Percentiles rank a stretch among this genome's conserved stretches.
These are phyloP conservation scores for Amblyteles armatorius DNA, from an alignment of 2,888 invertebrate species.

Conservation along the genomic window DNA sequence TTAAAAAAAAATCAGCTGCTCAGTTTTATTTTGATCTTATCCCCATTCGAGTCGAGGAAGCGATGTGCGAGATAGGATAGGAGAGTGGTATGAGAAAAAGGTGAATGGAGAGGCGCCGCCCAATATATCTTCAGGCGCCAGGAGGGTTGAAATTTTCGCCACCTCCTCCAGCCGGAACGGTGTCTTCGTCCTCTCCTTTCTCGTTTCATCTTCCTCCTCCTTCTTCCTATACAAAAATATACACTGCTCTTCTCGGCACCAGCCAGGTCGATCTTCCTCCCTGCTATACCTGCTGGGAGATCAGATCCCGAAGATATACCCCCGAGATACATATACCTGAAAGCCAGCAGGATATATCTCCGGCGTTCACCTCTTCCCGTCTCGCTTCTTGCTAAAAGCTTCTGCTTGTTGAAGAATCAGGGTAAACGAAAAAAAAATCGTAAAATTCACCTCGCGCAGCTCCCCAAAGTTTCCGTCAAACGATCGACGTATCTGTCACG, in stretches of 20 bases:
- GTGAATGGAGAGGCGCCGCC: slow-evolving; percentile 71
- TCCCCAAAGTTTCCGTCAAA: slow-evolving; percentile 24
- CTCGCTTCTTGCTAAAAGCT: slow-evolving; percentile 72
- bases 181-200: slow-evolving; percentile 43
- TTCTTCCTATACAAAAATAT: slow-evolving; percentile 66
- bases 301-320: slow-evolving; percentile 77
- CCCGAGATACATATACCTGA: slow-evolving; percentile 67
- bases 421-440: slow-evolving; percentile 59
- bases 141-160: slow-evolving; percentile 79
- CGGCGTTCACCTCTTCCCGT: slow-evolving; percentile 45
- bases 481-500: slow-evolving; percentile 24
- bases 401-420: slow-evolving; percentile 74
- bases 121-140: slow-evolving; percentile 82
- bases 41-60: not conserved
- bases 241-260: slow-evolving; percentile 58
- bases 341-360: slow-evolving; percentile 60
- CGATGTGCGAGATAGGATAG: slow-evolving; percentile 9
- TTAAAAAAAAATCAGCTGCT: not conserved
- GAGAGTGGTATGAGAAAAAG: slow-evolving; percentile 47
- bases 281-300: slow-evolving; percentile 73
- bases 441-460: slow-evolving; percentile 56
- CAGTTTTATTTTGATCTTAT: slow-evolving; percentile 15
- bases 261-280: slow-evolving; percentile 30
- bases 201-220: slow-evolving; percentile 12
- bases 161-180: slow-evolving; percentile 73